A percentile compares a stretch with the other conserved stretches of the same genome.
Conservation (phyloP, 2,797 vertebrate genomes). For the Anableps anableps region DNA sequence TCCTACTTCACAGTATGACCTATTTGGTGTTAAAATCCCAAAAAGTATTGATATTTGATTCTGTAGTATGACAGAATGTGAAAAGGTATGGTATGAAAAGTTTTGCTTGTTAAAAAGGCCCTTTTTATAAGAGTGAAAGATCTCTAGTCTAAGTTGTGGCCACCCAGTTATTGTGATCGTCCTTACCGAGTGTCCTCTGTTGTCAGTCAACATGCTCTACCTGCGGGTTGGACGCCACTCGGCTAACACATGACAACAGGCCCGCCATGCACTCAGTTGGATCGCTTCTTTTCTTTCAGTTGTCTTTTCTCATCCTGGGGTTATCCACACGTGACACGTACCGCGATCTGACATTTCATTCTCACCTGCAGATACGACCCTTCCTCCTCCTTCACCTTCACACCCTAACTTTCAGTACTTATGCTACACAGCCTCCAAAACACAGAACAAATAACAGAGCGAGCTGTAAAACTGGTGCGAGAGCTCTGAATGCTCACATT, state of each 20-base stretch:
- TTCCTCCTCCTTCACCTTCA: slow-evolving; percentile 41
- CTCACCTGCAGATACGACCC: slow-evolving; percentile 46
- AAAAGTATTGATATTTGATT: too few relatives aligned
- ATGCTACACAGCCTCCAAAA: background rate
- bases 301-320: slow-evolving; percentile 48
- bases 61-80: background rate
- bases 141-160: slow-evolving; percentile 6
- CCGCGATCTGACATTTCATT: slow-evolving; percentile 60
- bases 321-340: slow-evolving; percentile 67
- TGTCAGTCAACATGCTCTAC: slow-evolving; percentile 67
- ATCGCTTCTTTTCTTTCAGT: slow-evolving; percentile 15
- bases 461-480: slow-evolving; percentile 14
- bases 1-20: background rate
- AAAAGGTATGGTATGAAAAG: background rate
- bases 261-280: slow-evolving; percentile 56
- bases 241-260: slow-evolving; percentile 56
- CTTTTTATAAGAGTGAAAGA: background rate
- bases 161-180: slow-evolving; percentile 40
- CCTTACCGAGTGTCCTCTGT: slow-evolving; percentile 70
- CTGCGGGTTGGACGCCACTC: slow-evolving; percentile 63
- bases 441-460: slow-evolving; percentile 37
- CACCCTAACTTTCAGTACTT: slow-evolving; percentile 56
- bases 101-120: background rate
- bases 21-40: background rate
- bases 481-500: background rate